Evolutionary conservation across 2,888 invertebrate genomes (phyloP), one percentile per base, ranked within the genome.

Genomic region (Drosophila antonietae): DNA sequence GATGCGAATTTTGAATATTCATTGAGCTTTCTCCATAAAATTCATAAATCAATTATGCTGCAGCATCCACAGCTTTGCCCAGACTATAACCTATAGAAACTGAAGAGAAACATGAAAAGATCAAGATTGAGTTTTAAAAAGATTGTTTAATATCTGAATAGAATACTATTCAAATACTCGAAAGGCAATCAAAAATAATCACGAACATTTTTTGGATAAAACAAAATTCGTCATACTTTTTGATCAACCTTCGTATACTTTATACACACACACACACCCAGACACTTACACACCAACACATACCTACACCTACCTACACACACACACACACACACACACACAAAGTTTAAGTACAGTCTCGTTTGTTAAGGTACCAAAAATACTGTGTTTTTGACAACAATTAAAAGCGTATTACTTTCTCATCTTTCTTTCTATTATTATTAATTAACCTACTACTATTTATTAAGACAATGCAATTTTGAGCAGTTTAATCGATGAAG

Each of bases 371-470:
- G 68, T 66, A 72, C 39, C 47, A 68, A 47, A 59, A 51, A 51
- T 14, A 81, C 75, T 87, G 83, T 79, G 79, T 78, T 78, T 81
- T 77, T 75, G 77, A 51, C 82, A 84, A 85, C 83, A 94, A 87
- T 88, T 91, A 91, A 91, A 91, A 87, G 88, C 89, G 85, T 84
- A 90, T 90, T 92, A 91, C 91, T 92, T 92, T 92, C 91, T 92
- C 91, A 91, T 91, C 91, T 92, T 92, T 92, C 92, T 92, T 92
- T 93, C 92, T 87, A 87, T 88, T 87, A 80, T 86, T 86, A 86
- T 83, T 80, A 75, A 75, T 85, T 84, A 85, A 86, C 85, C 85
- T 85, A 80, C 88, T 84, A 80, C 70, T 81, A 87, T 68, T 71
- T 71, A 77, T 88, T 90, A 92, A 92, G 91, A 93, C 92, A 91